These are phyloP conservation scores for Pristionchus entomophagus DNA, from an alignment of 2,888 invertebrate species.

Conservation along the genomic window DNA sequence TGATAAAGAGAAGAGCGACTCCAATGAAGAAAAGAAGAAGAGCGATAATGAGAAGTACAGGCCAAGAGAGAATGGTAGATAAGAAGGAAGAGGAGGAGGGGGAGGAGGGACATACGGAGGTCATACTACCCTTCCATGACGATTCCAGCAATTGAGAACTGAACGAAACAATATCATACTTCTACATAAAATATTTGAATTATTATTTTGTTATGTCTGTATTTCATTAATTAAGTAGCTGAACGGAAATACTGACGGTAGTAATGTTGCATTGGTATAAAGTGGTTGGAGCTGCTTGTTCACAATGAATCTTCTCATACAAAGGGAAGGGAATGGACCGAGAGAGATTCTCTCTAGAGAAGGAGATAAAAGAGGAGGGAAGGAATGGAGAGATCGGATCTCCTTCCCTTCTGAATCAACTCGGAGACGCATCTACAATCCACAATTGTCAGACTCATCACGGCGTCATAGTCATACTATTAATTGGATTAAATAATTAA, in stretches of 20 bases:
- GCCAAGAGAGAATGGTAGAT: slow-evolving; percentile 13
- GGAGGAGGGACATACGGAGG: background rate
- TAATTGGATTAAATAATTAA: too few relatives aligned
- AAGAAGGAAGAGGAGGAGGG: background rate
- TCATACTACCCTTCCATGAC: background rate
- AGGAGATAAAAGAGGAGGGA: slow-evolving; percentile 26
- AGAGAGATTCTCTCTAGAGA: slow-evolving; percentile 11
- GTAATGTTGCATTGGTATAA: background rate
- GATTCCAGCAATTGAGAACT: background rate
- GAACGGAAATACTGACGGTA: slow-evolving; percentile 10
- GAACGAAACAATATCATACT: background rate
- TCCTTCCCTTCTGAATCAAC: slow-evolving; percentile 60
- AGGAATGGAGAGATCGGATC: slow-evolving; percentile 41
- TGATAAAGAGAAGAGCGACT: background rate
- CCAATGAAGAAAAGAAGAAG: slow-evolving; percentile 22
- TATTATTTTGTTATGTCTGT: too few relatives aligned
- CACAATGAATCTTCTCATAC: background rate
- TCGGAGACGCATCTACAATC: slow-evolving; percentile 52
- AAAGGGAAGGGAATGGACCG: background rate
- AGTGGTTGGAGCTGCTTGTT: slow-evolving; percentile 23
- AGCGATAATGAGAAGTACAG: background rate
- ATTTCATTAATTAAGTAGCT: too few relatives aligned
- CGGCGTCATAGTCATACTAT: too few relatives aligned
- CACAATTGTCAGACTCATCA: background rate
- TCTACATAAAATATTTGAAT: too few relatives aligned